Evolutionary conservation across 2,113 vertebrate species (phyloP), one percentile per base, ranked within the genome.

Genomic region (Leucopsar rothschildi): DNA sequence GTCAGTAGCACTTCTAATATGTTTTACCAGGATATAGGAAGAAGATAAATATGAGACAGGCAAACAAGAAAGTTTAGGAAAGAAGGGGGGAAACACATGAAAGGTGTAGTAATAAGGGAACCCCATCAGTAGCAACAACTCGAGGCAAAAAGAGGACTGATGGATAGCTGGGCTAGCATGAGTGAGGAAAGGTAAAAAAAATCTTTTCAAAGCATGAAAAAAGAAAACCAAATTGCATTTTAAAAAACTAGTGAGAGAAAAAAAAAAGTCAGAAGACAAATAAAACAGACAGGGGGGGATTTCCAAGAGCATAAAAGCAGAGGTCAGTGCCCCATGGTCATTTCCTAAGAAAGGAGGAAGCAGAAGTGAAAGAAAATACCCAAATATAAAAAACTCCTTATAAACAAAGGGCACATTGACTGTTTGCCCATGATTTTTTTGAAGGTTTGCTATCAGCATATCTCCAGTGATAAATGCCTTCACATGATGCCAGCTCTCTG

Each of bases 371-470:
- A 68, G 21, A 47, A 82, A 88, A 94, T 35, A 72, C 21, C 45
- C 35, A 86, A 77, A 80, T 66, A 37, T 39, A 78, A 93, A 50
- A 93, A 52, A 68, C 19, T 78, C 18, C 59, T 44, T 56, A 78
- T 22, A 86, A 94, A 88, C 52, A 90, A 90, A 90, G 49, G 68
- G 75, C 64, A 88, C 73, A 57, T 4, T 64, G 65, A 70, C 28
- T 70, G 66, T 56, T 83, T 42, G 59, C 68, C 55, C 28, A 2
- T 73, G 40, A 77, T 63, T 82, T 56, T 78, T 87, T 24, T 20
- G 25, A 52, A 95, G 66, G 52, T 53, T 92, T 88, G 44, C 88
- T 95, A 84, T 93, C 86, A 95, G 82, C 47, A 33, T 69, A 68
- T 65, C 57, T 92, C 44, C 71, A 82, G 4, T 88, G 72, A 93